A percentile compares a stretch with the other conserved stretches of the same genome.
phyloP scores from a whole-genome alignment of 2,797 vertebrate species.

The Galagoides demidoff region DNA sequence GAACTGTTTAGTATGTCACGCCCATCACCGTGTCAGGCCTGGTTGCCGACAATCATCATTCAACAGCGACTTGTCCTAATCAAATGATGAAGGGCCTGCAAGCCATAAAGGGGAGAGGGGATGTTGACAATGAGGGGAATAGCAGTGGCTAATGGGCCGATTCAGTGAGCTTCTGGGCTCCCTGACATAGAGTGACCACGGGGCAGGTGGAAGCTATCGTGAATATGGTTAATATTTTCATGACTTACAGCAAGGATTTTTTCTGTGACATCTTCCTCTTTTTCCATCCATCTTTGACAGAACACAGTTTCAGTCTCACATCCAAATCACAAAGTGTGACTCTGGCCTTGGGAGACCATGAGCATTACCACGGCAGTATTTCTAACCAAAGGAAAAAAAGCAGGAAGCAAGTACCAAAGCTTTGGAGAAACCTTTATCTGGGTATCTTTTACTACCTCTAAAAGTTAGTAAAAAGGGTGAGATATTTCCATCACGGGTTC shows the following conservation, averaged over 20 bases:
- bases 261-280: neutral
- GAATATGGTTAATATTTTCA: neutral
- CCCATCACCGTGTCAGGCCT: too few relatives aligned
- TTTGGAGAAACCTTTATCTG: neutral
- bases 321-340: neutral
- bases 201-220: too few relatives aligned
- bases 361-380: neutral
- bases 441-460: neutral
- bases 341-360: neutral
- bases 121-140: too few relatives aligned
- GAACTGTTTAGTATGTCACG: neutral
- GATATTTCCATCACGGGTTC: neutral
- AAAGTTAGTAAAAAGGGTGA: neutral
- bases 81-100: neutral
- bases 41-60: neutral
- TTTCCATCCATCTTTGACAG: neutral
- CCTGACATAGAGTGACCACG: neutral
- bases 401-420: neutral
- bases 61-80: neutral
- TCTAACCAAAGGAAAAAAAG: neutral
- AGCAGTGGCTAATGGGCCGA: too few relatives aligned
- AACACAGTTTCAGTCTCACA: neutral
- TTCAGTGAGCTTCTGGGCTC: too few relatives aligned
- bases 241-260: neutral
- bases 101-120: rapidly evolving